Evolutionary conservation across 2,797 vertebrate species (phyloP).

Genomic region (Tragopan temminckii): DNA sequence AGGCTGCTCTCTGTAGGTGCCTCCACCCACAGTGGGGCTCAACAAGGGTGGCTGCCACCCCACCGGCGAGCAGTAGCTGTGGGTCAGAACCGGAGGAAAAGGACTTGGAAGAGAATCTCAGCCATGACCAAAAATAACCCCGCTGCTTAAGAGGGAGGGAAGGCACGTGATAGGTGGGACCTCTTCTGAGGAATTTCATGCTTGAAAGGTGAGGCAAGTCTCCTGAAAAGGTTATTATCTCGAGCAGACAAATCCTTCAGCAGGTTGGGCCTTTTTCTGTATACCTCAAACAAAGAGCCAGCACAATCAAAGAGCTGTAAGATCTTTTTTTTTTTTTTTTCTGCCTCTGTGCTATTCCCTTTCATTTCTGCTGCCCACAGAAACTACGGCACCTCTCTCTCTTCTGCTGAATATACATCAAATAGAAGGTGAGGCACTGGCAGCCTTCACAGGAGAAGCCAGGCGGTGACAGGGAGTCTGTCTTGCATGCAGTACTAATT

Average conservation of each 20-base stretch:
- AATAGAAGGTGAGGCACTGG: constrained; percentile 59
- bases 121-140: constrained; percentile 18
- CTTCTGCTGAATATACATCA: constrained; percentile 64
- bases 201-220: constrained; percentile 67
- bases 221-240: constrained; percentile 72
- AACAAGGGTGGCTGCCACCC: not conserved
- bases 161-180: constrained; percentile 14
- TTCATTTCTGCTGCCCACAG: constrained; percentile 74
- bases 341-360: constrained; percentile 58
- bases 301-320: constrained; percentile 65
- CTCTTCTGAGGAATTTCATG: constrained; percentile 53
- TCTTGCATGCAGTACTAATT: constrained; percentile 44
- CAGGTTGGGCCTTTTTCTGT: constrained; percentile 22
- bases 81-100: not conserved
- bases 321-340: not conserved
- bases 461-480: constrained; percentile 4
- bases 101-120: not conserved
- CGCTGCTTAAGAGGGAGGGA: constrained; percentile 2
- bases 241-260: constrained; percentile 70
- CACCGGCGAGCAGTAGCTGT: not conserved
- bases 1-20: fast-evolving
- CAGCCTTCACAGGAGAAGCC: constrained; percentile 44
- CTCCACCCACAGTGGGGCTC: fast-evolving
- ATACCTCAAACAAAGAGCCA: constrained; percentile 57
- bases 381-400: constrained; percentile 27